Evolutionary conservation across 2,113 vertebrate species (phyloP).

Genomic region (Oenanthe oenanthe): DNA sequence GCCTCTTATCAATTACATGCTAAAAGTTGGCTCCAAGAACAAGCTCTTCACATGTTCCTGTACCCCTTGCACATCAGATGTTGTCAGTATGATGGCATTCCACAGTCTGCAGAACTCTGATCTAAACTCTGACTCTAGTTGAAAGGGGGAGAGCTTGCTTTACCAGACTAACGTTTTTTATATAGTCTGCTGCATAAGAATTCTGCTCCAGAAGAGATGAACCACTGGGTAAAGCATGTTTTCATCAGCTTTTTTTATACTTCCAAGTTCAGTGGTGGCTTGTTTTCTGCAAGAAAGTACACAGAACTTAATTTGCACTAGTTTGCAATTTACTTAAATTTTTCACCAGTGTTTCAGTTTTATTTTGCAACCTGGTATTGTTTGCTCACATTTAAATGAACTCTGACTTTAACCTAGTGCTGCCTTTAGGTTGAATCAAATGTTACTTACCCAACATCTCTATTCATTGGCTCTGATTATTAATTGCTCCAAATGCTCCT

Average conservation of each 20-base stretch:
- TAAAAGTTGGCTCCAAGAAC: not conserved
- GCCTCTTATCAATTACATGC: not conserved
- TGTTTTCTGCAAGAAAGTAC: not conserved
- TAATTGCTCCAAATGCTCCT: not conserved
- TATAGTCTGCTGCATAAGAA: not conserved
- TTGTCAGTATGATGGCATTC: not conserved
- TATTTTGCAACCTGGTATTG: not conserved
- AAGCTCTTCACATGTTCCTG: not conserved
- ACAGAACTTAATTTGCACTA: not conserved
- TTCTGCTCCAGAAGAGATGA: not conserved
- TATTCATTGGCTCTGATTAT: not conserved
- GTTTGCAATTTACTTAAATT: not conserved
- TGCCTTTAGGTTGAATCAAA: not conserved
- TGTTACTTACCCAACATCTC: not conserved
- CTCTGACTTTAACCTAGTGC: not conserved
- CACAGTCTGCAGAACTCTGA: not conserved
- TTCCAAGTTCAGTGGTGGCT: not conserved
- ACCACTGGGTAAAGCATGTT: not conserved
- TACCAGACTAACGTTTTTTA: not conserved
- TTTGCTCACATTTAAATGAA: accelerated
- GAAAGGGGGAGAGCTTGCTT: not conserved
- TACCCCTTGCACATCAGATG: not conserved
- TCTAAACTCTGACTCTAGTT: not conserved
- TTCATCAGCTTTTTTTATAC: not conserved
- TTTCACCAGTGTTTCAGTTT: not conserved